A percentile compares a stretch with the other conserved stretches of the same genome.
Evolutionary conservation across 2,888 invertebrate species (phyloP).

Genomic region (Rhopalosiphum nymphaeae): DNA sequence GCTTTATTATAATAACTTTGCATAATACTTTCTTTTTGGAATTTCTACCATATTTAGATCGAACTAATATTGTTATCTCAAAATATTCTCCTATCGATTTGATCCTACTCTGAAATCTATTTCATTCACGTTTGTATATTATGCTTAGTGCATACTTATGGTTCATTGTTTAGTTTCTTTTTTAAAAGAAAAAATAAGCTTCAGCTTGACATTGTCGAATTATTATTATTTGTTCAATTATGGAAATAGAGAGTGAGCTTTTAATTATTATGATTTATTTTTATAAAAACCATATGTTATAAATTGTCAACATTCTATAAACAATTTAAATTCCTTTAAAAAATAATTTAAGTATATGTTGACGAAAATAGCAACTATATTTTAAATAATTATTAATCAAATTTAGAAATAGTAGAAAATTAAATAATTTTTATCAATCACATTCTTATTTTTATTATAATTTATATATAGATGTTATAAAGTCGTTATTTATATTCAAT

Average conservation of each 20-base stretch:
- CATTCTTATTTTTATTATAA: not conserved
- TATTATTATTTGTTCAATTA: not conserved
- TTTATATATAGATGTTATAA: not conserved
- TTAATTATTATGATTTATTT: not conserved
- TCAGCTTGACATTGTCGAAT: not conserved
- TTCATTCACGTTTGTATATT: not conserved
- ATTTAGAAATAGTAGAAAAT: not conserved
- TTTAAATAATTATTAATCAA: not conserved
- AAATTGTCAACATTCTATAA: not conserved
- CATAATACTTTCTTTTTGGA: not conserved
- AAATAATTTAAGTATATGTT: not conserved
- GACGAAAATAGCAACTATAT: not conserved
- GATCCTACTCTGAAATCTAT: not conserved
- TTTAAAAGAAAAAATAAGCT: not conserved
- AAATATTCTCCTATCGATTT: not conserved
- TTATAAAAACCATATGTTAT: not conserved
- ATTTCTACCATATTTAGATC: not conserved
- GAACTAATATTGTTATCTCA: not conserved
- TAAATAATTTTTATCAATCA: not conserved
- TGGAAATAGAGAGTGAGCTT: not conserved
- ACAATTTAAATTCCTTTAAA: not conserved
- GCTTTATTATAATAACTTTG: not conserved
- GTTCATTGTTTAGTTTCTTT: not conserved
- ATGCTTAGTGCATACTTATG: not conserved
- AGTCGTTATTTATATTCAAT: not conserved